Percentiles rank a stretch among this genome's conserved stretches.
Evolutionary conservation across 2,113 vertebrate species (phyloP).

Genomic region (Symphodus melops): DNA sequence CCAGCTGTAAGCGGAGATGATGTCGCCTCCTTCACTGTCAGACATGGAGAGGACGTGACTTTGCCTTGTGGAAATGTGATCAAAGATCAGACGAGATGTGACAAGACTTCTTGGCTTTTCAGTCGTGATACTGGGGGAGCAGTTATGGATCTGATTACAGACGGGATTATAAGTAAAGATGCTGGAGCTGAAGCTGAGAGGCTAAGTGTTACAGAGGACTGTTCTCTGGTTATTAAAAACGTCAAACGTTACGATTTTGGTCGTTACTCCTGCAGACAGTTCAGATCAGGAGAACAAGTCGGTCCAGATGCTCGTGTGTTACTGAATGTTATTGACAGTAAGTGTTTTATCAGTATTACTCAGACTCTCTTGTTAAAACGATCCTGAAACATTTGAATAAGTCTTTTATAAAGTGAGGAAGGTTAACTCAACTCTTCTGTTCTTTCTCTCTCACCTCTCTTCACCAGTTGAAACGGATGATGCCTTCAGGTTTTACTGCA

Average conservation of each 20-base stretch:
- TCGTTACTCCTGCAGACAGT: neutral
- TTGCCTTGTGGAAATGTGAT: too few relatives aligned
- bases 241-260: neutral
- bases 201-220: slow-evolving; percentile 5
- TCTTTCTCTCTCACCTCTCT: slow-evolving; percentile 3
- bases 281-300: too few relatives aligned
- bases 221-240: slow-evolving; percentile 33
- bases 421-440: neutral
- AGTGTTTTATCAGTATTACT: too few relatives aligned
- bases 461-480: neutral
- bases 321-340: slow-evolving; percentile 22
- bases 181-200: neutral
- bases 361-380: too few relatives aligned
- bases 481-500: neutral
- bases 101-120: rapidly evolving
- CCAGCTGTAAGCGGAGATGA: neutral
- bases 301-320: rapidly evolving
- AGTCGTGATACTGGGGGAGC: rapidly evolving
- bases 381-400: neutral
- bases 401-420: neutral
- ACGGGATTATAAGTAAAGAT: neutral
- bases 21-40: neutral
- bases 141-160: rapidly evolving
- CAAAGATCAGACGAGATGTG: neutral
- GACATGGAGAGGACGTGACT: neutral